These are phyloP conservation scores for Ara ararauna DNA, from an alignment of 2,797 vertebrate genomes.

Conservation along the genomic window DNA sequence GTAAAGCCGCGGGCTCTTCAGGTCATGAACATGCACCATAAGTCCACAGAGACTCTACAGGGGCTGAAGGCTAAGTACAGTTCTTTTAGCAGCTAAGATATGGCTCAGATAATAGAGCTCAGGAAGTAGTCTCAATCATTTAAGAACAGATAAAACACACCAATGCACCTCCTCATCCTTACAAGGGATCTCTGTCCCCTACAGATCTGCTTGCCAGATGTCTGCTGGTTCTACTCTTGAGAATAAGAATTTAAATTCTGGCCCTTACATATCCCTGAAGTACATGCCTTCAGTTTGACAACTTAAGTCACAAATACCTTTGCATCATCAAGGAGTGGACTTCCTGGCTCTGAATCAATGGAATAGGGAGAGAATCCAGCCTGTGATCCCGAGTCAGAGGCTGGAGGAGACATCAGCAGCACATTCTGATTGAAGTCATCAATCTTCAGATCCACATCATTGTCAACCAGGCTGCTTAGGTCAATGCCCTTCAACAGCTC, in stretches of 20 bases:
- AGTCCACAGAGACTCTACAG: not conserved
- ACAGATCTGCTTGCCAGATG: not conserved
- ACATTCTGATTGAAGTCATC: constrained; percentile 93
- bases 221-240: not conserved
- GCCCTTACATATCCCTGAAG: not conserved
- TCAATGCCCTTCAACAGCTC: constrained; percentile 85
- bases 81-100: not conserved
- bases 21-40: not conserved
- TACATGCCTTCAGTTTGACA: not conserved
- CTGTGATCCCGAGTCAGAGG: constrained; percentile 93
- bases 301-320: constrained; percentile 75
- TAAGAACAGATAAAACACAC: not conserved
- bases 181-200: not conserved
- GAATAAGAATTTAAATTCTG: not conserved
- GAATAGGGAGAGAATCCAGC: constrained; percentile 93
- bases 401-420: constrained; percentile 94
- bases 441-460: constrained; percentile 82
- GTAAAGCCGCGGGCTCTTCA: not conserved
- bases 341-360: constrained; percentile 95
- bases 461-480: constrained; percentile 82
- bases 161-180: not conserved
- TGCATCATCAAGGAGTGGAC: constrained; percentile 89
- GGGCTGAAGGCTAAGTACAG: not conserved
- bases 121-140: not conserved
- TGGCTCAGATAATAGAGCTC: not conserved